Evolutionary conservation across 2,113 vertebrate genomes (phyloP).

Genomic region (Nannobrachium achirus): DNA sequence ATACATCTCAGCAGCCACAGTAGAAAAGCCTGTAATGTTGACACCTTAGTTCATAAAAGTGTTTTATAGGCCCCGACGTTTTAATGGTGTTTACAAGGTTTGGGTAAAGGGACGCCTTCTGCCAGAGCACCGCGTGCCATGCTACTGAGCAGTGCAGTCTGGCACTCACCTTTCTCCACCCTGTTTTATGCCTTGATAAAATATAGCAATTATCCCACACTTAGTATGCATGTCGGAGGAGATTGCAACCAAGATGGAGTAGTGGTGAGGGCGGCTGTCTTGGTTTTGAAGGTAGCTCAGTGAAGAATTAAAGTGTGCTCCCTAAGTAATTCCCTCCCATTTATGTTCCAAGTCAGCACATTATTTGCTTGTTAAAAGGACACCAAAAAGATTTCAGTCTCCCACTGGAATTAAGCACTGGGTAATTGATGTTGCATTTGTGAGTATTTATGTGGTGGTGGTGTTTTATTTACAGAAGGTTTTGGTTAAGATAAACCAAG

Average conservation of each 20-base stretch:
- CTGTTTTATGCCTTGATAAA: slow-evolving; percentile 69
- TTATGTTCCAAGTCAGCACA: slow-evolving; percentile 47
- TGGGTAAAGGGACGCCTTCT: slow-evolving; percentile 65
- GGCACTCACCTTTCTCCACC: slow-evolving; percentile 63
- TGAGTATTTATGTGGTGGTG: not conserved
- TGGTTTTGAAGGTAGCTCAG: slow-evolving; percentile 58
- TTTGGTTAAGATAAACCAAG: slow-evolving; percentile 1
- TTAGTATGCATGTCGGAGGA: slow-evolving; percentile 70
- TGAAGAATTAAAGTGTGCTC: slow-evolving; percentile 61
- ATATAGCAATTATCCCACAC: slow-evolving; percentile 57
- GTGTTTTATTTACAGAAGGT: not conserved
- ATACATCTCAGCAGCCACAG: slow-evolving; percentile 48
- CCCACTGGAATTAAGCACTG: slow-evolving; percentile 48
- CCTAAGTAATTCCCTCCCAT: slow-evolving; percentile 53
- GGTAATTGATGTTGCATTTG: slow-evolving; percentile 46
- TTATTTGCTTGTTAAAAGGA: slow-evolving; percentile 68
- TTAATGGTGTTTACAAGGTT: slow-evolving; percentile 84
- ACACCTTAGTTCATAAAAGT: slow-evolving; percentile 82
- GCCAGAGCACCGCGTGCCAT: slow-evolving; percentile 56
- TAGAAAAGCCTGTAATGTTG: slow-evolving; percentile 71
- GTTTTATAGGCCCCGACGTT: slow-evolving; percentile 76
- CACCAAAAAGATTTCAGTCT: slow-evolving; percentile 58
- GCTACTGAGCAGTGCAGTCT: slow-evolving; percentile 64
- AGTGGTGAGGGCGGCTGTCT: slow-evolving; percentile 44
- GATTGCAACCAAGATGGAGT: slow-evolving; percentile 70